A percentile compares a stretch with the other conserved stretches of the same genome.
Conservation (phyloP, 1,140 invertebrate genomes). For the Paraescarpia echinospica region DNA sequence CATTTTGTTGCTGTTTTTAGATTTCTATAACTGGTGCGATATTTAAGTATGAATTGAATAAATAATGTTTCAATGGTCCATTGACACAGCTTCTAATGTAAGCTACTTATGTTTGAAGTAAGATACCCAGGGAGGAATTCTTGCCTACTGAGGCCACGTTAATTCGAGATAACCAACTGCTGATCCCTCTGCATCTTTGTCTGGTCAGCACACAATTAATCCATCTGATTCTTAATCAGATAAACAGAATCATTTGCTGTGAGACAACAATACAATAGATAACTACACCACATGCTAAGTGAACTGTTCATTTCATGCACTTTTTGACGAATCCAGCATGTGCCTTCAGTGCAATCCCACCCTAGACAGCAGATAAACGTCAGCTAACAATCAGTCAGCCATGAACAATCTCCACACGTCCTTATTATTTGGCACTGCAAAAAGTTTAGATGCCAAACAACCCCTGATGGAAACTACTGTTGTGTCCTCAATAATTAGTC, state of each 20-base stretch:
- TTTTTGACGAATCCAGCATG: background rate
- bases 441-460: background rate
- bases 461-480: background rate
- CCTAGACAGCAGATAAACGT: background rate
- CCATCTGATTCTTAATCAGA: background rate
- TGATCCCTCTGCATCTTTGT: background rate
- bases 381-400: background rate
- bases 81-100: too few species aligned
- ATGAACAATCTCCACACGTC: background rate
- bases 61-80: background rate
- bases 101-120: background rate
- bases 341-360: background rate
- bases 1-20: background rate
- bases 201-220: background rate
- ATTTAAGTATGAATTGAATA: background rate
- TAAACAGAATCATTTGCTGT: background rate
- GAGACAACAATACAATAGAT: background rate
- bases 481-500: background rate
- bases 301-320: background rate
- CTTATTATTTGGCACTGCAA: background rate
- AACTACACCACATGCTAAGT: background rate
- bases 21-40: background rate
- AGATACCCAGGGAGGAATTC: background rate
- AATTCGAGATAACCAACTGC: background rate
- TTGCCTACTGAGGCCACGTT: background rate